phyloP scores from a whole-genome alignment of 2,888 invertebrate genomes.

The Ditylenchus weischeri region DNA sequence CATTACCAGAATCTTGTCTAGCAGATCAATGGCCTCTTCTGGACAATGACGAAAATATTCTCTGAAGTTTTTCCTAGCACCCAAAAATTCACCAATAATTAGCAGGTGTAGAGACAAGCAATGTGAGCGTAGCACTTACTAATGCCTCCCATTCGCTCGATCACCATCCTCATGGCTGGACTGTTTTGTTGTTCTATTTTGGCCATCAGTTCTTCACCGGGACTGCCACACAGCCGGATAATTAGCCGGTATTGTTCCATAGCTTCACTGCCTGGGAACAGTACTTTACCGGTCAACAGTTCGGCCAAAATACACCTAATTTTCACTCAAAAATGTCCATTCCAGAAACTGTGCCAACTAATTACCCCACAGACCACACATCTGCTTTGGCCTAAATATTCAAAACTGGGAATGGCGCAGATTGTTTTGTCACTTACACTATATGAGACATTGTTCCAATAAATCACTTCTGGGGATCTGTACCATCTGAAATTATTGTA shows the following conservation, averaged over 20 bases:
- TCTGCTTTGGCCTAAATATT: constrained; percentile 40
- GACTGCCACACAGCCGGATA: constrained; percentile 50
- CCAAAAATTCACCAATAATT: background rate
- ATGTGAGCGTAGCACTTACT: background rate
- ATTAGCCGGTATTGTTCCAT: constrained; percentile 50
- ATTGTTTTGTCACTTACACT: constrained; percentile 10
- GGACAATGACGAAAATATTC: constrained; percentile 31
- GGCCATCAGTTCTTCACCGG: constrained; percentile 42
- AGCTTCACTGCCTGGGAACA: constrained; percentile 49
- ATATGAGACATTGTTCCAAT: constrained; percentile 51
- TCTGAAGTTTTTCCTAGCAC: constrained; percentile 28
- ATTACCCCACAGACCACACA: constrained; percentile 50
- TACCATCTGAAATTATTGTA: constrained; percentile 38
- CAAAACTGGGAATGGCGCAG: constrained; percentile 11
- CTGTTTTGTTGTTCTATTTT: constrained; percentile 50
- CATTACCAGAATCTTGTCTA: constrained; percentile 50
- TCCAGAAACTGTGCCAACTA: too few species aligned
- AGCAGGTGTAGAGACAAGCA: constrained; percentile 24
- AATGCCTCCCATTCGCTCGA: constrained; percentile 35
- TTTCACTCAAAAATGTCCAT: too few species aligned
- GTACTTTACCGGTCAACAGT: constrained; percentile 42
- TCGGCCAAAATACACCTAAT: constrained; percentile 53
- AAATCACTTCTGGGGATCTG: constrained; percentile 55
- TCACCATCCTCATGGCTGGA: constrained; percentile 33
- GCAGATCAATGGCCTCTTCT: constrained; percentile 44